Conservation (phyloP, 2,113 vertebrate genomes). For the Vanacampus margaritifer region DNA sequence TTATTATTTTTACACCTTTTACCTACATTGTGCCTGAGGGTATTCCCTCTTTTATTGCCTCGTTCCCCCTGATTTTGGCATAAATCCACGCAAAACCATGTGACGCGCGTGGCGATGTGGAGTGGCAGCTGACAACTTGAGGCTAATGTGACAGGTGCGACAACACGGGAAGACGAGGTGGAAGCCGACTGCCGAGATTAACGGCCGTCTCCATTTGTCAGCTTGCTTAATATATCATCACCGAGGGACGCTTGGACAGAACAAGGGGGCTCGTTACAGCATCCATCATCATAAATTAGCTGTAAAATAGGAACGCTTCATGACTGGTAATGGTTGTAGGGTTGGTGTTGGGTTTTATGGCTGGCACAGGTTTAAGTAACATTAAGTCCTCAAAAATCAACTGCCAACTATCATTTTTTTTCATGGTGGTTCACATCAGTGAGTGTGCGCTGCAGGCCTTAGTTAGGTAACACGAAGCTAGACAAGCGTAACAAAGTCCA, state of each 20-base stretch:
- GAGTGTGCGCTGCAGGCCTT: no score
- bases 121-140: constrained; percentile 62
- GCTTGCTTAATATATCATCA: constrained; percentile 11
- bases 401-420: no score
- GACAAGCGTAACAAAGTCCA: no score
- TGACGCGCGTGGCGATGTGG: constrained; percentile 43
- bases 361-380: not conserved
- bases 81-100: constrained; percentile 50
- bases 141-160: constrained; percentile 72
- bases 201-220: constrained; percentile 26
- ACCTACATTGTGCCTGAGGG: constrained; percentile 4
- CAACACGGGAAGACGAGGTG: constrained; percentile 55
- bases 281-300: constrained; percentile 1
- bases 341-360: not conserved
- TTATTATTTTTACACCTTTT: constrained; percentile 6
- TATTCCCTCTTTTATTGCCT: constrained; percentile 4
- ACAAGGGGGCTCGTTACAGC: constrained; percentile 7
- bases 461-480: no score
- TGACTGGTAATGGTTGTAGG: not conserved
- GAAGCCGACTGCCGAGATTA: constrained; percentile 41
- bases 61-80: not conserved
- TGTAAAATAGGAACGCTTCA: not conserved
- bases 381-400: no score
- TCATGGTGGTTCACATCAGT: no score
- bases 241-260: not conserved